Evolutionary conservation across 2,888 invertebrate genomes (phyloP).

Genomic region (Ceraclea dissimilis): DNA sequence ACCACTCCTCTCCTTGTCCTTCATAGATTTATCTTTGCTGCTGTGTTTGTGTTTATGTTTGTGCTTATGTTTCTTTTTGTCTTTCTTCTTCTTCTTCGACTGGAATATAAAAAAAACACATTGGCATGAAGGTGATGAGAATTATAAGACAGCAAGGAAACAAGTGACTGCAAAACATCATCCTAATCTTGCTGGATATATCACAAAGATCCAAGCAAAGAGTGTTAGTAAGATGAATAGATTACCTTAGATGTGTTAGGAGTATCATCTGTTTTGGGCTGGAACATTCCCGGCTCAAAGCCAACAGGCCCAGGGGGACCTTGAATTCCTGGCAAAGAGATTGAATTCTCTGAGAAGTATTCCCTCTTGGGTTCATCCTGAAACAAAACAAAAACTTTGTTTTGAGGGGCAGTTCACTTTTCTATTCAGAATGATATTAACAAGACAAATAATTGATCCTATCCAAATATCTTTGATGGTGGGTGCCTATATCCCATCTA

Average conservation of each 20-base stretch:
- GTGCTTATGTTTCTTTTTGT: constrained; percentile 79
- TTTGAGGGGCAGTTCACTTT: neutral
- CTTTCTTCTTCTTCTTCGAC: constrained; percentile 67
- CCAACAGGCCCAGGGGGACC: constrained; percentile 66
- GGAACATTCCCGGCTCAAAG: constrained; percentile 81
- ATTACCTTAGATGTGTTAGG: constrained; percentile 41
- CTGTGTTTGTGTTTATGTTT: constrained; percentile 86
- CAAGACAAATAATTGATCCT: neutral
- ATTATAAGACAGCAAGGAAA: no score
- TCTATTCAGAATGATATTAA: no score
- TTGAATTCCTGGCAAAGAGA: constrained; percentile 65
- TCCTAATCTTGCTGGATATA: no score
- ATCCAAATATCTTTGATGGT: no score
- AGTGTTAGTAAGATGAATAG: no score
- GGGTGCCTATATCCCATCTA: no score
- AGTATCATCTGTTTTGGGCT: constrained; percentile 52
- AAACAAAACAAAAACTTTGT: neutral
- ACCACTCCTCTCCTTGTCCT: constrained; percentile 45
- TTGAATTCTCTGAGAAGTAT: constrained; percentile 73
- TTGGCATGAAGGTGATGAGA: neutral
- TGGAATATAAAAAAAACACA: constrained; percentile 32
- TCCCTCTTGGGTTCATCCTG: constrained; percentile 54
- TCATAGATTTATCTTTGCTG: constrained; percentile 37
- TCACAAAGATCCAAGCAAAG: no score
- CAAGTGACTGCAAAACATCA: no score